These are phyloP conservation scores for honey bee (Apis mellifera) DNA, from an alignment of 1,140 invertebrate genomes.

Conservation along the genomic window Amel_HAv3.1 CM009941.2:11116501-11117000, in stretches of 20 bases:
- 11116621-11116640: background rate
- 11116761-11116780: background rate
- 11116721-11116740: background rate
- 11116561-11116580: constrained; percentile 6
- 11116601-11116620: background rate
- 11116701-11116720: background rate
- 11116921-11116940: too few species aligned
- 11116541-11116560: constrained; percentile 9
- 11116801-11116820: background rate
- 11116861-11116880: background rate
- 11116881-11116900: background rate
- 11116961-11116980: background rate
- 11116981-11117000: background rate
- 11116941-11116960: too few species aligned
- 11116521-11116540: constrained; percentile 12
- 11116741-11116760: background rate
- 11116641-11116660: background rate
- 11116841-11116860: background rate
- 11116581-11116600: constrained; percentile 4
- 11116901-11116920: background rate
- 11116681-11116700: background rate
- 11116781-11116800: background rate
- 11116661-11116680: background rate
- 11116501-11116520: constrained; percentile 1
- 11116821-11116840: background rate